These are phyloP conservation scores for Brachyptera putata DNA, from an alignment of 2,888 invertebrate genomes.

Conservation along the genomic window DNA sequence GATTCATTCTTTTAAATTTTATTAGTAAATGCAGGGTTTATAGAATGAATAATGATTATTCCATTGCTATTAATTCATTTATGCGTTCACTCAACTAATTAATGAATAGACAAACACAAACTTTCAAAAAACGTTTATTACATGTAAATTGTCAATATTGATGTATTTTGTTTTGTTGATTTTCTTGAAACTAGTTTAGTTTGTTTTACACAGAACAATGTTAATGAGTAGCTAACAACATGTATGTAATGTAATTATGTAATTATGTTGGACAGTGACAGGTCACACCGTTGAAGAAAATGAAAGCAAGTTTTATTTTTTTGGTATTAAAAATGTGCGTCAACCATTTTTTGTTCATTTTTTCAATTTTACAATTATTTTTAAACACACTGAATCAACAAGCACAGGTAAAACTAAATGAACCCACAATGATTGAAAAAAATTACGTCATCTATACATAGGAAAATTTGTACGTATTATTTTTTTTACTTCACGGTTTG, in stretches of 20 bases:
- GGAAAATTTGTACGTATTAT: conserved; percentile 32
- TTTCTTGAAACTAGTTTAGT: conserved; percentile 27
- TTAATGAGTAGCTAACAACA: conserved; percentile 31
- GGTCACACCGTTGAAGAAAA: conserved; percentile 27
- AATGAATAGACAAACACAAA: conserved; percentile 34
- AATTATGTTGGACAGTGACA: conserved; percentile 10
- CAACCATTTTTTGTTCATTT: conserved; percentile 23
- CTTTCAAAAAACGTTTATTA: conserved; percentile 31
- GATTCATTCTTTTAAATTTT: too few relatives aligned
- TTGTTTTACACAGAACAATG: conserved; percentile 31
- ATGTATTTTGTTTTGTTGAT: too few relatives aligned
- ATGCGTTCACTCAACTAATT: too few relatives aligned
- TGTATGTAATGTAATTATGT: conserved; percentile 28
- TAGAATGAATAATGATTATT: too few relatives aligned
- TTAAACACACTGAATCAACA: conserved; percentile 29
- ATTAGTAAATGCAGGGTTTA: too few relatives aligned
- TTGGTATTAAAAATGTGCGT: conserved; percentile 29
- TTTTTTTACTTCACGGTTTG: conserved; percentile 17
- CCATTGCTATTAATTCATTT: too few relatives aligned
- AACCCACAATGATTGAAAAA: conserved; percentile 9
- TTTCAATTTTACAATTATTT: too few relatives aligned
- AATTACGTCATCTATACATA: conserved; percentile 28
- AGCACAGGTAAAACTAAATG: conserved; percentile 21
- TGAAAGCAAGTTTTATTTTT: conserved; percentile 21
- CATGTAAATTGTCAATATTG: conserved; percentile 32